Conservation (phyloP, 2,113 vertebrate species). For the Bombycilla garrulus region DNA sequence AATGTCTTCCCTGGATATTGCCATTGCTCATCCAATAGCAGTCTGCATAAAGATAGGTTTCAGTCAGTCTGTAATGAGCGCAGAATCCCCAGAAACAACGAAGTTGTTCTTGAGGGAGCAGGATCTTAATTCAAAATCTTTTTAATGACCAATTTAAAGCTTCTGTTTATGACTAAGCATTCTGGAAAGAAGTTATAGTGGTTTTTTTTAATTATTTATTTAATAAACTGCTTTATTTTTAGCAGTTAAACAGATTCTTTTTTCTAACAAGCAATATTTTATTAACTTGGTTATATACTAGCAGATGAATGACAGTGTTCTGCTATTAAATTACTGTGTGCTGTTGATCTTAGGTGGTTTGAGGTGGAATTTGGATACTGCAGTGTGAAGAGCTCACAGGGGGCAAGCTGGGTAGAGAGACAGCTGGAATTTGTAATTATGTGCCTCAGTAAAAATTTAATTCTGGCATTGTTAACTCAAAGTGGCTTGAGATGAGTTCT, state of each 20-base stretch:
- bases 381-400: neutral
- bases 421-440: neutral
- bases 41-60: neutral
- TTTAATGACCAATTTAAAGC: neutral
- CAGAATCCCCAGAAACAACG: neutral
- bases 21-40: neutral
- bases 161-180: neutral
- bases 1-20: neutral
- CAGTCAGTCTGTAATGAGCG: neutral
- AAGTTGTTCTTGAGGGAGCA: neutral
- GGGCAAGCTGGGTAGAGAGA: neutral
- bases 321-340: neutral
- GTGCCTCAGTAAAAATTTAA: neutral
- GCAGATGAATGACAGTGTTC: neutral
- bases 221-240: neutral
- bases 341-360: neutral
- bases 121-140: neutral
- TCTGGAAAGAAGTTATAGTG: neutral
- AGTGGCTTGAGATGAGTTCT: neutral
- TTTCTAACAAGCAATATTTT: neutral
- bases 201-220: rapidly evolving
- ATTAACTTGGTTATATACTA: neutral
- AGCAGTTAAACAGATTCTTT: neutral
- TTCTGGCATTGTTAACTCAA: neutral
- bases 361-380: neutral